A percentile compares a stretch with the other conserved stretches of the same genome.
phyloP scores from a whole-genome alignment of 2,113 vertebrate species.

The Chrysochloris asiatica region DNA sequence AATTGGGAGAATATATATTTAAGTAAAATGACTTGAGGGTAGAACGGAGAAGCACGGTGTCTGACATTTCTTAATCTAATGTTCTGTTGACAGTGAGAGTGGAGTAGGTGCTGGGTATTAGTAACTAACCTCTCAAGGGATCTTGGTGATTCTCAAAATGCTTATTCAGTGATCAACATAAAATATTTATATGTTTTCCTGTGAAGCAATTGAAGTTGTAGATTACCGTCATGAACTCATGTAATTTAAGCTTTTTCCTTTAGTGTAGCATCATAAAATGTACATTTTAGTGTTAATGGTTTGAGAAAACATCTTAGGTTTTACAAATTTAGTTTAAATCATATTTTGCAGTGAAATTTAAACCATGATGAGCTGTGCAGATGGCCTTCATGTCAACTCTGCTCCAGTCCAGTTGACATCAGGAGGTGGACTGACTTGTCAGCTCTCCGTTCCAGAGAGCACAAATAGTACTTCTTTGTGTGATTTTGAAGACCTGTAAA shows the following conservation, averaged over 20 bases:
- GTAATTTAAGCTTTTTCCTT: slow-evolving; percentile 41
- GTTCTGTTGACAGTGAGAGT: background rate
- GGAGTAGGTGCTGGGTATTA: background rate
- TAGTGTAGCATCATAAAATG: slow-evolving; percentile 3
- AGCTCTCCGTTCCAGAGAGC: background rate
- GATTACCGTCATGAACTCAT: background rate
- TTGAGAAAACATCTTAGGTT: background rate
- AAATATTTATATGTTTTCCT: slow-evolving; percentile 38
- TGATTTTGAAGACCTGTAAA: slow-evolving; percentile 47
- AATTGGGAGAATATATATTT: background rate
- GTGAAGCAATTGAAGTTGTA: background rate
- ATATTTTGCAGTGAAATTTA: slow-evolving; percentile 1
- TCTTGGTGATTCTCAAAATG: background rate
- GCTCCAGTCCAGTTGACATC: background rate
- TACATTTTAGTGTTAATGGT: background rate
- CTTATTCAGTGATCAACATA: background rate
- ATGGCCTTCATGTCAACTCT: background rate
- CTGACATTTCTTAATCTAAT: background rate
- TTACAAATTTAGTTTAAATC: background rate
- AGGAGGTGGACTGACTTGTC: background rate
- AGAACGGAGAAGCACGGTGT: background rate
- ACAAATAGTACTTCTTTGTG: background rate
- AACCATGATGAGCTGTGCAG: background rate
- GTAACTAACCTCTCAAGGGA: background rate
- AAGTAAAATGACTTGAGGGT: background rate